phyloP scores from a whole-genome alignment of 2,113 vertebrate genomes.

The Zeus faber region DNA sequence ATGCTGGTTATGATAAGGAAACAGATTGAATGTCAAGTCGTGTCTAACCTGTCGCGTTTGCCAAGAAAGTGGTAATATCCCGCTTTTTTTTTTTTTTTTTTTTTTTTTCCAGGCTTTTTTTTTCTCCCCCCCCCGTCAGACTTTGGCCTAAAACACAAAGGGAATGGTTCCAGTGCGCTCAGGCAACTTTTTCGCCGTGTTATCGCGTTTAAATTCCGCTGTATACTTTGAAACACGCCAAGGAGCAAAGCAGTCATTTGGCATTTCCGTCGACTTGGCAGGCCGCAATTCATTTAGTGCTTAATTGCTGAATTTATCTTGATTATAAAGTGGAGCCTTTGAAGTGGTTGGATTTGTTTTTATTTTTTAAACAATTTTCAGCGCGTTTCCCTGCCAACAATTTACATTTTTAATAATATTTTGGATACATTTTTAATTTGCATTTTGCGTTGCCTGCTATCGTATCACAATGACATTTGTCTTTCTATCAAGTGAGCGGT shows the following conservation, averaged over 20 bases:
- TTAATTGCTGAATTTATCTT: slow-evolving; percentile 40
- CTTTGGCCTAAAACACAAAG: slow-evolving; percentile 52
- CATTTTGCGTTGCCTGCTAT: slow-evolving; percentile 27
- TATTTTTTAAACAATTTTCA: slow-evolving; percentile 11
- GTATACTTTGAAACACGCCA: slow-evolving; percentile 32
- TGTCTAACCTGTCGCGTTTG: slow-evolving; percentile 59
- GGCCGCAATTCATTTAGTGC: slow-evolving; percentile 13
- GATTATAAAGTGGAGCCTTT: slow-evolving; percentile 19
- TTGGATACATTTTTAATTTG: too few species aligned
- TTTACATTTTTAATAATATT: too few species aligned
- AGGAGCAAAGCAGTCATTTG: slow-evolving; percentile 25
- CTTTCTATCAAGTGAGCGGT: slow-evolving; percentile 28
- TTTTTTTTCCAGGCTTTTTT: slow-evolving; percentile 46
- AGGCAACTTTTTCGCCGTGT: slow-evolving; percentile 53
- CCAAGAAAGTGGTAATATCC: slow-evolving; percentile 63
- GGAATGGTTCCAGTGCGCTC: slow-evolving; percentile 56
- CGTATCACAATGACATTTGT: slow-evolving; percentile 33
- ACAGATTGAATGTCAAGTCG: slow-evolving; percentile 67
- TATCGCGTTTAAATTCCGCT: slow-evolving; percentile 33
- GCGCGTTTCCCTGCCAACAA: too few species aligned
- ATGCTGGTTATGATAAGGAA: slow-evolving; percentile 63
- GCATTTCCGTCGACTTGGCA: slow-evolving; percentile 22
- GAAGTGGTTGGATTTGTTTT: slow-evolving; percentile 31
- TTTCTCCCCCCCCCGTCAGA: slow-evolving; percentile 39
- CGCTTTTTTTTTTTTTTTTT: background rate